Conservation (phyloP, 1,140 invertebrate genomes). For the Drosophila novamexicana region DNA sequence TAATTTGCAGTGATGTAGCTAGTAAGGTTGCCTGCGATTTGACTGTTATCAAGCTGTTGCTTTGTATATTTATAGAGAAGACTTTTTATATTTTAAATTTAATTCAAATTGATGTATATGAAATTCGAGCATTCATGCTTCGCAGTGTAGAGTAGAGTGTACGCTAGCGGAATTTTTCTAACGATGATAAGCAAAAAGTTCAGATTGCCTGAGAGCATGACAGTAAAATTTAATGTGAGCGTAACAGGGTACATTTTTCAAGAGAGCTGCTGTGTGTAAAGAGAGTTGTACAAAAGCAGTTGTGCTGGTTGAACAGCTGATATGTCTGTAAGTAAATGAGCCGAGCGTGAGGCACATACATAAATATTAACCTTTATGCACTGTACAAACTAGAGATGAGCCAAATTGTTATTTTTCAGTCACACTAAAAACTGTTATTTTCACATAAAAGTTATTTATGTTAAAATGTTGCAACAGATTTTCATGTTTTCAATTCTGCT, state of each 20-base stretch:
- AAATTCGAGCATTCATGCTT: background rate
- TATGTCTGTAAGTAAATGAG: conserved; percentile 10
- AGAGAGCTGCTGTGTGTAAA: conserved; percentile 4
- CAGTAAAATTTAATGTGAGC: conserved; percentile 6
- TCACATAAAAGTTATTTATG: background rate
- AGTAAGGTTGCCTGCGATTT: too few relatives aligned
- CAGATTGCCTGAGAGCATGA: background rate
- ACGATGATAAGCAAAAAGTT: conserved; percentile 46
- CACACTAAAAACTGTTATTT: background rate
- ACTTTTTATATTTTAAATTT: too few relatives aligned
- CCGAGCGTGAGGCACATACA: conserved; percentile 19
- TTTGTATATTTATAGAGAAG: too few relatives aligned
- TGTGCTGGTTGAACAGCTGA: conserved; percentile 35
- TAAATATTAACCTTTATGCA: background rate
- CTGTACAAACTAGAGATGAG: background rate
- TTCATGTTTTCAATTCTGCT: too few relatives aligned
- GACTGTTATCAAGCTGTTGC: too few relatives aligned
- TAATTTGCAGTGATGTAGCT: background rate
- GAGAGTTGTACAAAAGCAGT: conserved; percentile 6
- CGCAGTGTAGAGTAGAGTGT: background rate
- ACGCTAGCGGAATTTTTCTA: conserved; percentile 20
- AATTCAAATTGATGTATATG: background rate
- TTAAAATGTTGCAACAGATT: background rate
- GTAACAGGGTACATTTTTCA: background rate
- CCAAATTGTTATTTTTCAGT: background rate